Conservation (phyloP, 2,888 invertebrate genomes). For the Osmoderma eremita region DNA sequence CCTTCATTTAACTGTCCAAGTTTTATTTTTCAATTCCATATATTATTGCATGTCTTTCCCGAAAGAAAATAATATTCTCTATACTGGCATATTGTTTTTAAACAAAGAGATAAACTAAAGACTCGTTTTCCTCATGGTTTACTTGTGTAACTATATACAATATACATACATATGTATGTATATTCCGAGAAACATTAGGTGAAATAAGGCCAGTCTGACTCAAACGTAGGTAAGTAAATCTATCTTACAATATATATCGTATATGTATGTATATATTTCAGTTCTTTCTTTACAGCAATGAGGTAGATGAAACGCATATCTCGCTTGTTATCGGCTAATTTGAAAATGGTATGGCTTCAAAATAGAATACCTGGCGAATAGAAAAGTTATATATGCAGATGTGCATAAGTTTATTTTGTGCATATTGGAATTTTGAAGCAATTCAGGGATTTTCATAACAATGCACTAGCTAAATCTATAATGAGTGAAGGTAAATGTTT, state of each 20-base stretch:
- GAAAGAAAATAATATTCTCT: conserved; percentile 29
- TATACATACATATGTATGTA: too few species aligned
- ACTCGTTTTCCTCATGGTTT: conserved; percentile 15
- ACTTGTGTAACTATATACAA: conserved; percentile 8
- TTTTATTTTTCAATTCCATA: conserved; percentile 23
- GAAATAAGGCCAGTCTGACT: conserved; percentile 5
- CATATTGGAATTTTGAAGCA: too few species aligned
- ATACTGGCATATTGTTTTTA: conserved; percentile 28
- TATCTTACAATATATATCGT: background rate
- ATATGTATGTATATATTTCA: background rate
- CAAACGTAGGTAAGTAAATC: background rate
- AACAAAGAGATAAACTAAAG: conserved; percentile 27
- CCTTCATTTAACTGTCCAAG: background rate
- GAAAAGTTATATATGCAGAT: conserved; percentile 3
- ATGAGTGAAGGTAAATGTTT: too few species aligned
- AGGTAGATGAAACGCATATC: background rate
- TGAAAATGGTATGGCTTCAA: background rate
- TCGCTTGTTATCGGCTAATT: conserved; percentile 38
- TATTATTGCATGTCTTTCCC: conserved; percentile 17
- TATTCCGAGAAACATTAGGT: background rate
- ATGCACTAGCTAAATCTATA: too few species aligned
- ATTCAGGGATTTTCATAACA: too few species aligned
- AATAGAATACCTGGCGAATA: background rate
- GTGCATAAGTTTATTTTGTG: too few species aligned
- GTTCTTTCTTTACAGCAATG: background rate